phyloP scores from a whole-genome alignment of 2,888 invertebrate genomes.

The Lasioglossum lativentre region DNA sequence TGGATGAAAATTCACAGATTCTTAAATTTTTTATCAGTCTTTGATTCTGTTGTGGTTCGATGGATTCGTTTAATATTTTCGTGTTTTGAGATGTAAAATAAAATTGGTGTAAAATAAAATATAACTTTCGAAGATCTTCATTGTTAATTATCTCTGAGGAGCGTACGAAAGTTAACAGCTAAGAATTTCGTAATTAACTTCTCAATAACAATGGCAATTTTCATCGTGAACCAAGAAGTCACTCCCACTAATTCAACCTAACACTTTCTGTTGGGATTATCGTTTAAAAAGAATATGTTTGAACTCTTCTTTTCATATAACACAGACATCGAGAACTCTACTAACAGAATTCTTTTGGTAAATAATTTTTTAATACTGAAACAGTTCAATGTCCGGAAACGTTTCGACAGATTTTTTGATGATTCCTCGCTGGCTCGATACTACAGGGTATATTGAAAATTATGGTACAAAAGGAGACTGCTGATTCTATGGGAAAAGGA shows the following conservation, averaged over 20 bases:
- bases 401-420: neutral
- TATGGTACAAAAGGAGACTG: neutral
- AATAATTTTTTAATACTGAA: neutral
- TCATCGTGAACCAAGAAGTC: too few species aligned
- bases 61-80: too few species aligned
- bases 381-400: neutral
- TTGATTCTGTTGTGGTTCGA: too few species aligned
- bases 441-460: neutral
- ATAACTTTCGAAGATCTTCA: too few species aligned
- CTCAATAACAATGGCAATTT: neutral
- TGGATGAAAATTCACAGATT: neutral
- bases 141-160: too few species aligned
- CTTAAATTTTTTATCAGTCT: neutral
- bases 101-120: too few species aligned
- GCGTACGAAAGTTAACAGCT: too few species aligned
- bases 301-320: neutral
- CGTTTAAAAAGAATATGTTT: neutral
- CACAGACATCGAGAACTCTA: neutral
- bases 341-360: neutral
- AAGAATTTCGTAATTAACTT: neutral
- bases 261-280: slow-evolving; percentile 1
- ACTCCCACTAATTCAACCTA: neutral
- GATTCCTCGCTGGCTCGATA: neutral
- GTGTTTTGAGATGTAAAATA: too few species aligned
- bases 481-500: neutral